phyloP scores from a whole-genome alignment of 2,113 vertebrate genomes.

The Catagonus wagneri region DNA sequence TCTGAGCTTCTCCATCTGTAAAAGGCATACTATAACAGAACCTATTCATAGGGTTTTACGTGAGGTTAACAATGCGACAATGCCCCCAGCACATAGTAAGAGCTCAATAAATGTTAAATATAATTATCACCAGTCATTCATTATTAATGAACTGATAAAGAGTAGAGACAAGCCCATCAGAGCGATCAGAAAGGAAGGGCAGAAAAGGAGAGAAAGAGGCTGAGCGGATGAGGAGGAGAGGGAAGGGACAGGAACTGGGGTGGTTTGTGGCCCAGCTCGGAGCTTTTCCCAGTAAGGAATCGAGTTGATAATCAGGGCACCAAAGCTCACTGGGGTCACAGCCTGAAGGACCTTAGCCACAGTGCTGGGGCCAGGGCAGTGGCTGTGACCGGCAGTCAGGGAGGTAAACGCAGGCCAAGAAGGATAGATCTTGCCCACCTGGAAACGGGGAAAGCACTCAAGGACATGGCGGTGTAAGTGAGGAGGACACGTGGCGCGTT shows the following conservation, averaged over 20 bases:
- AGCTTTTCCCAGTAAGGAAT: background rate
- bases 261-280: background rate
- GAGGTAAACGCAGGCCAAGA: background rate
- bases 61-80: background rate
- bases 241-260: background rate
- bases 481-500: too few relatives aligned
- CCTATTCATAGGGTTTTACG: background rate
- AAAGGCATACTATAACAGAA: background rate
- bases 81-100: background rate
- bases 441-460: background rate
- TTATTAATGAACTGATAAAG: background rate
- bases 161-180: background rate
- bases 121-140: background rate
- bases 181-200: background rate
- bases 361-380: background rate
- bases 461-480: background rate
- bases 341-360: background rate
- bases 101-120: background rate
- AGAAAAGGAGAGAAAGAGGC: background rate
- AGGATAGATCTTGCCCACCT: background rate
- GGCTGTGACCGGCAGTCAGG: background rate
- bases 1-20: background rate
- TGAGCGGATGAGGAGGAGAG: too few relatives aligned
- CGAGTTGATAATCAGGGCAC: background rate
- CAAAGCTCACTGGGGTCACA: background rate